phyloP scores from a whole-genome alignment of 2,113 vertebrate genomes.

The Andinoacara biseriatus region DNA sequence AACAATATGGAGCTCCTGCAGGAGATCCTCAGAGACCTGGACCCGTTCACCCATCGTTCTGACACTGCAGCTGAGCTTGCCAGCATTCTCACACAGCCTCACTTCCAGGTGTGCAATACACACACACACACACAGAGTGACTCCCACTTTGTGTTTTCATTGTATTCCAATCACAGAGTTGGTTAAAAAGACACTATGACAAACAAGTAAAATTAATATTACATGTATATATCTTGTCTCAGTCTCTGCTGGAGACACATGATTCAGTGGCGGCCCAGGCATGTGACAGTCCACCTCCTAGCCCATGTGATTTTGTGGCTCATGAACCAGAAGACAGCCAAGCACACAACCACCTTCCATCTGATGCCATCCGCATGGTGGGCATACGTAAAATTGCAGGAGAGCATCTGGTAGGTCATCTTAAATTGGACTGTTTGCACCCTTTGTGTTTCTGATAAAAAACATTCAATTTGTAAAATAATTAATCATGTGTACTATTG shows the following conservation, averaged over 20 bases:
- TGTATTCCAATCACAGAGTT: background rate
- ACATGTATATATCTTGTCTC: background rate
- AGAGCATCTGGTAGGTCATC: constrained; percentile 89
- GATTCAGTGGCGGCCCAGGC: constrained; percentile 93
- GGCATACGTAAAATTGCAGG: constrained; percentile 91
- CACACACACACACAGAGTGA: background rate
- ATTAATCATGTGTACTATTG: background rate
- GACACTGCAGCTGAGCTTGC: constrained; percentile 85
- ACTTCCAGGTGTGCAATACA: constrained; percentile 87
- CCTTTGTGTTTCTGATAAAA: background rate
- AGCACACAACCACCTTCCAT: constrained; percentile 78
- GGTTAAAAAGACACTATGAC: background rate
- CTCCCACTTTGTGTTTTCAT: background rate
- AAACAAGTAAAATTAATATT: background rate
- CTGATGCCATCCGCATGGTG: constrained; percentile 94
- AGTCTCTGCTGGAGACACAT: constrained; percentile 95
- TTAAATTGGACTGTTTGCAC: background rate
- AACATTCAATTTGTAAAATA: background rate
- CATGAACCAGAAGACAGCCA: constrained; percentile 63
- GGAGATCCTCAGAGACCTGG: constrained; percentile 92
- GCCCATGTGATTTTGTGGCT: constrained; percentile 83
- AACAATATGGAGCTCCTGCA: constrained; percentile 94
- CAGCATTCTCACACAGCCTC: constrained; percentile 88
- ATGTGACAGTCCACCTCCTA: constrained; percentile 87
- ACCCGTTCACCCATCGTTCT: constrained; percentile 82